Evolutionary conservation across 2,797 vertebrate species (phyloP).

Genomic region (Bucorvus abyssinicus): DNA sequence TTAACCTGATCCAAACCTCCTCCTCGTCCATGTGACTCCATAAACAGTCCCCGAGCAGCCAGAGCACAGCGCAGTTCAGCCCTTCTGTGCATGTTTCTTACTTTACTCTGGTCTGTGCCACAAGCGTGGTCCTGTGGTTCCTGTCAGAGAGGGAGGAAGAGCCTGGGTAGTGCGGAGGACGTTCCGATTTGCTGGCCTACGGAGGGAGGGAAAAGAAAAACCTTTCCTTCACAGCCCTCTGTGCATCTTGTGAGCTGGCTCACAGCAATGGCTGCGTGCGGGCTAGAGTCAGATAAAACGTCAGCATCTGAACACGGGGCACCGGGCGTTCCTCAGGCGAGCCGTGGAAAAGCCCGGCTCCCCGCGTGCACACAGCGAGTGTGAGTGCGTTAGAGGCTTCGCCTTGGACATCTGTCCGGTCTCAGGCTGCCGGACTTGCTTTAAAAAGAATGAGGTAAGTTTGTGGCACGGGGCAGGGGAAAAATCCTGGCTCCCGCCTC

Average conservation of each 20-base stretch:
- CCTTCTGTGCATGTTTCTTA: conserved; percentile 46
- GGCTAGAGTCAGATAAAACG: conserved; percentile 46
- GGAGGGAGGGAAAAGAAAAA: not conserved
- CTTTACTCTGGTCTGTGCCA: conserved; percentile 49
- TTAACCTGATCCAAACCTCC: conserved; percentile 36
- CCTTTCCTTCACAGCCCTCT: conserved; percentile 60
- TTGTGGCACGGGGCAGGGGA: not conserved
- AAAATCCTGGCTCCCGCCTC: not conserved
- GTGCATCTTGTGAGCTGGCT: conserved; percentile 60
- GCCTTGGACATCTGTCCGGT: conserved; percentile 21
- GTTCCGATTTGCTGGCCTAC: conserved; percentile 31
- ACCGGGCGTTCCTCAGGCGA: conserved; percentile 12
- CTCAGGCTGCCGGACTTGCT: not conserved
- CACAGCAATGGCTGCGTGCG: conserved; percentile 34
- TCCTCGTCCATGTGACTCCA: not conserved
- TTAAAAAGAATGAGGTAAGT: not conserved
- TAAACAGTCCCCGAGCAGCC: conserved; percentile 9
- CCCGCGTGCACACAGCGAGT: not conserved
- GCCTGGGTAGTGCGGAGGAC: conserved; percentile 8
- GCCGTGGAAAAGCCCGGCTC: not conserved
- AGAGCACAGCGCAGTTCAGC: not conserved
- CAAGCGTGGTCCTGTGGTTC: conserved; percentile 55
- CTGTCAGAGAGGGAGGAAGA: conserved; percentile 56
- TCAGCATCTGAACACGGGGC: conserved; percentile 35
- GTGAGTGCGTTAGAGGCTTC: not conserved